Conservation (phyloP, 2,113 vertebrate genomes). For the Notothenia coriiceps region DNA sequence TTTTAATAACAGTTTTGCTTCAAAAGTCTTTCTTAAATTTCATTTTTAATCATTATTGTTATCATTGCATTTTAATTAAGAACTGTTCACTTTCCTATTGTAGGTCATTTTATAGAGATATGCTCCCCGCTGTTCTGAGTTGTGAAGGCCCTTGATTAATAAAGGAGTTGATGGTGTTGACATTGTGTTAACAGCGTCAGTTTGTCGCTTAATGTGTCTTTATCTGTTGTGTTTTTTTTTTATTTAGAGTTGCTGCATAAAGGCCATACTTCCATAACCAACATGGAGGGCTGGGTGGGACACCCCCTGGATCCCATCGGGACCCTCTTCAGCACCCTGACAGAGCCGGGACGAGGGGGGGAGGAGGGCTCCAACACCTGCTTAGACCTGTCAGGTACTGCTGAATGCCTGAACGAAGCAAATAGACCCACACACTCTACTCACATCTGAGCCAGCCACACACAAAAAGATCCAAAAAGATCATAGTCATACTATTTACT, state of each 20-base stretch:
- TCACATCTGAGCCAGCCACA: background rate
- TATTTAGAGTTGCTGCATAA: conserved; percentile 92
- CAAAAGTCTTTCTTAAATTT: background rate
- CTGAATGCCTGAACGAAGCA: background rate
- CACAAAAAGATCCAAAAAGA: background rate
- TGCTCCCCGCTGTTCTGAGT: background rate
- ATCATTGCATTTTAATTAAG: background rate
- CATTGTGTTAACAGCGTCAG: no score
- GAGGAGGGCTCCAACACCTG: conserved; percentile 89
- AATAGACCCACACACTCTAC: background rate
- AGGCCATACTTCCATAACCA: conserved; percentile 93
- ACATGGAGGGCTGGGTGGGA: conserved; percentile 98
- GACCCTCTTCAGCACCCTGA: conserved; percentile 95
- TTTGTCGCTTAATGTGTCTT: background rate
- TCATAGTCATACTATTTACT: background rate
- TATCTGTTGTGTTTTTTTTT: background rate
- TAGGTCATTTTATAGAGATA: background rate
- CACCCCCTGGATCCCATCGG: conserved; percentile 97
- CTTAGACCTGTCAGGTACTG: conserved; percentile 91
- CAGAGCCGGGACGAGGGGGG: conserved; percentile 91
- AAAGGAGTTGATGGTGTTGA: no score
- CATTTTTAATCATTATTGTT: background rate
- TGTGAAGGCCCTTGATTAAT: background rate
- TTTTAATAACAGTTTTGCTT: background rate
- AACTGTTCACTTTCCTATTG: background rate